Percentiles rank a stretch among this genome's conserved stretches.
Conservation (phyloP, 2,888 invertebrate genomes). For the Thecocarcelia acutangulata region DNA sequence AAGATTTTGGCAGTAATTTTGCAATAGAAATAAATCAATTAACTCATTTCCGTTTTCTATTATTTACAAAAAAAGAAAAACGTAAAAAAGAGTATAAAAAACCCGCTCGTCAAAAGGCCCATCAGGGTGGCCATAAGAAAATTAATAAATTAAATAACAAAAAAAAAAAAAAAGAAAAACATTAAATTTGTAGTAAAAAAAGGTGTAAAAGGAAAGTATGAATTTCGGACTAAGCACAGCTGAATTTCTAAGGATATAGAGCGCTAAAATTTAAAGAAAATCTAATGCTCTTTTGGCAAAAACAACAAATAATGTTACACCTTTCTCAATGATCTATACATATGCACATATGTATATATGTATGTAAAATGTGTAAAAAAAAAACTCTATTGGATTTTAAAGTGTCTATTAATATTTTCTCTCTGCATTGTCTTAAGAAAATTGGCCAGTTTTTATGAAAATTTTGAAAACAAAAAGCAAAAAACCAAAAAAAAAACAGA, state of each 20-base stretch:
- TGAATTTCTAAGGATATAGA: slow-evolving; percentile 23
- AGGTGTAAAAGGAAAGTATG: slow-evolving; percentile 61
- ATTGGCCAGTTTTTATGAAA: slow-evolving; percentile 64
- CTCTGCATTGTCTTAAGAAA: slow-evolving; percentile 61
- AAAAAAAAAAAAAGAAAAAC: slow-evolving; percentile 25
- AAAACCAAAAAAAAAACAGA: slow-evolving; percentile 4
- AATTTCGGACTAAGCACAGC: slow-evolving; percentile 45
- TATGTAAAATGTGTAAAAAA: not conserved
- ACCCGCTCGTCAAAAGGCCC: slow-evolving; percentile 6
- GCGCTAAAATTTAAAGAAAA: slow-evolving; percentile 33
- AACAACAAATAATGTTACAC: slow-evolving; percentile 61
- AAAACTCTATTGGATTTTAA: slow-evolving; percentile 40
- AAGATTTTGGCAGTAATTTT: too few species aligned
- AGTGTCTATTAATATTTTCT: slow-evolving; percentile 9
- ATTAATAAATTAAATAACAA: slow-evolving; percentile 49
- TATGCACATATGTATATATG: too few species aligned
- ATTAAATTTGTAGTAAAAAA: too few species aligned
- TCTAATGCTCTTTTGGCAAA: slow-evolving; percentile 58
- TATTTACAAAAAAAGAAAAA: slow-evolving; percentile 28
- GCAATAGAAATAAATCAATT: too few species aligned
- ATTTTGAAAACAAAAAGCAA: slow-evolving; percentile 13
- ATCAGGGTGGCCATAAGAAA: slow-evolving; percentile 55
- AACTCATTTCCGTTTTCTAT: slow-evolving; percentile 23
- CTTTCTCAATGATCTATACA: slow-evolving; percentile 42
- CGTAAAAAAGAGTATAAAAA: slow-evolving; percentile 38